Evolutionary conservation across 2,113 vertebrate species (phyloP), one percentile per base, ranked within the genome.

Genomic region (Chloropsis cyanopogon): DNA sequence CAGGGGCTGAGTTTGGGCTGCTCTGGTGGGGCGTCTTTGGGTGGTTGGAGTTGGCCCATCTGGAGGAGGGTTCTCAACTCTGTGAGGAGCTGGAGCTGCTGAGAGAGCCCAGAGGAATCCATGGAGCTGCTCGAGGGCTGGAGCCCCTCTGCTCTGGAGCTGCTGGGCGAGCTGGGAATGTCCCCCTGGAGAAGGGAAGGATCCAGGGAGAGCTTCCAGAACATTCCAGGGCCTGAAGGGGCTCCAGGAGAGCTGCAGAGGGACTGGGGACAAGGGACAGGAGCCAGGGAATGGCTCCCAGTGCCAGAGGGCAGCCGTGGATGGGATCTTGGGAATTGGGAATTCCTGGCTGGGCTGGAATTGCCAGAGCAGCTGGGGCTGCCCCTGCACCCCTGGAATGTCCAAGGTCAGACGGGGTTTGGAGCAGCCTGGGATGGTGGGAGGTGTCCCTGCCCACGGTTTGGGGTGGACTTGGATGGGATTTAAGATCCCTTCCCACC

Each of bases 1-100:
- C 8, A 37, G 37, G 37, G 37, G 37, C 8, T 37, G 37, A 37
- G 37, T 37, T 37, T 37, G 37, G 25, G 50, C 47, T 47, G 50
- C 49, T 28, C 50, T 29, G 33, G 4, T 9, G 37, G 37, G 37
- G 37, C 37, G 37, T 37, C 37, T 23, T 23, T 35, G 56, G 56
- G 46, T 11, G 46, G 46, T 47, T 22, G 23, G 47, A 11, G 57
- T 23, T 59, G 6, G 24, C n/a, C n/a, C 5, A 3, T n/a, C 23
- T 37, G 24, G 5, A 12, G 47, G 13, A 3, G 1, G 12, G 16
- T 2, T 1, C 37, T 37, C 12, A 0, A 1, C 1, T 8, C 14
- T 0, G 0, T 6, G 7, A 5, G 11, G 31, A 10, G 4, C 7
- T 1, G 53, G 76, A 53, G 3, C 10, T 73, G 54, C 0, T 50